Evolutionary conservation across 2,113 vertebrate species (phyloP).

Genomic region (Mirounga angustirostris): DNA sequence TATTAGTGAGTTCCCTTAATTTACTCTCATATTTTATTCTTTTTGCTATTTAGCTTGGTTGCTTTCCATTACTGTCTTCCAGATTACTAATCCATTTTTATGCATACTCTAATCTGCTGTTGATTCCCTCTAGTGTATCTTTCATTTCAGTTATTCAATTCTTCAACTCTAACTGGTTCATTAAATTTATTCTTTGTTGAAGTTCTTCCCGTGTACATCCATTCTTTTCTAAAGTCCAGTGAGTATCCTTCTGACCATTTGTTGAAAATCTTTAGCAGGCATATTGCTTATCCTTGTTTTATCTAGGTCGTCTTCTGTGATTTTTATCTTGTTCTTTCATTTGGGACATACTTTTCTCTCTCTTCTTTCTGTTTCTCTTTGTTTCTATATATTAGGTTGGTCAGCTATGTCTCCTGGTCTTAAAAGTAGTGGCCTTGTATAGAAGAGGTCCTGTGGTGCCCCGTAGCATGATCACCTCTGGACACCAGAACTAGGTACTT

Average conservation of each 20-base stretch:
- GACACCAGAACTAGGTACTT: not conserved
- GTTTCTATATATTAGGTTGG: not conserved
- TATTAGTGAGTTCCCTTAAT: not conserved
- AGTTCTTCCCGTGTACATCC: not conserved
- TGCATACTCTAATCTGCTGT: not conserved
- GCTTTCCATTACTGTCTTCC: not conserved
- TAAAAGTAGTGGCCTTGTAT: not conserved
- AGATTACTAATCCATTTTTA: not conserved
- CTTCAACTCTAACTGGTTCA: not conserved
- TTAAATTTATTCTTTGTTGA: not conserved
- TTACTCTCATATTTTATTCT: not conserved
- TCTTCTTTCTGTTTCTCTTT: not conserved
- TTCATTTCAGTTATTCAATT: not conserved
- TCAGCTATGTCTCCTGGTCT: not conserved
- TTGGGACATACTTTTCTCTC: not conserved
- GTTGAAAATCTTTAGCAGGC: not conserved
- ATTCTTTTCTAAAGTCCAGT: not conserved
- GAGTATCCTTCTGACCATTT: not conserved
- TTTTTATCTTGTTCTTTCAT: not conserved
- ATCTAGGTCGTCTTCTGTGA: not conserved
- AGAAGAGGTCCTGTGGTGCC: not conserved
- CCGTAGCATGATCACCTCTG: not conserved
- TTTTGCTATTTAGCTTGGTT: not conserved
- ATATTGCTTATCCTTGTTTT: not conserved
- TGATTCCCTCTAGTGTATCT: not conserved